Percentiles rank a stretch among this genome's conserved stretches.
phyloP scores from a whole-genome alignment of 1,140 invertebrate species.

The Drosophila lowei region DNA sequence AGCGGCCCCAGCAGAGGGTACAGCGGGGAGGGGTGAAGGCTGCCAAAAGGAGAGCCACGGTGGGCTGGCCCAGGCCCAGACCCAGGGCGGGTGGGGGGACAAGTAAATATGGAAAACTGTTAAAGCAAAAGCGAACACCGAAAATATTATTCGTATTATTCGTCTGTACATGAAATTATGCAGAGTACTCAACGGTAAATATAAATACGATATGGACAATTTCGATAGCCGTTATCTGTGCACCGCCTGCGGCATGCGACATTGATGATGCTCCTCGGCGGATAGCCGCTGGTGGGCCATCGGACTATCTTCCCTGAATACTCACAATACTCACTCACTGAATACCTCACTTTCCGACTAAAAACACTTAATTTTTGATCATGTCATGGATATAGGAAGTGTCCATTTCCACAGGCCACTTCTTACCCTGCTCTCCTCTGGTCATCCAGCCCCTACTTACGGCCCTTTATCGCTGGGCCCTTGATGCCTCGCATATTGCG shows the following conservation, averaged over 20 bases:
- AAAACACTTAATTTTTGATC: too few relatives aligned
- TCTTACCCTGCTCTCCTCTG: too few relatives aligned
- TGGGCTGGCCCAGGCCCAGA: neutral
- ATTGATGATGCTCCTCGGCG: too few relatives aligned
- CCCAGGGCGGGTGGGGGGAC: neutral
- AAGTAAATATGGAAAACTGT: slow-evolving; percentile 21
- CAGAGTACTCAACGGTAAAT: slow-evolving; percentile 27
- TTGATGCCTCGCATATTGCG: slow-evolving; percentile 28
- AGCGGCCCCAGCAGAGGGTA: slow-evolving; percentile 7
- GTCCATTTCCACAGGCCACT: too few relatives aligned
- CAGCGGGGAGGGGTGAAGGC: neutral
- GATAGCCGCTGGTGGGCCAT: too few relatives aligned
- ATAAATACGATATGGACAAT: slow-evolving; percentile 36
- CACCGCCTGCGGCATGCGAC: too few relatives aligned
- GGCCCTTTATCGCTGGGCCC: too few relatives aligned
- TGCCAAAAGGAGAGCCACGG: slow-evolving; percentile 2
- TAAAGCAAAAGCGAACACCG: neutral
- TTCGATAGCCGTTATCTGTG: slow-evolving; percentile 43
- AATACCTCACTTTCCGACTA: too few relatives aligned
- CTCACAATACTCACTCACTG: too few relatives aligned
- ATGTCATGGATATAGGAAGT: too few relatives aligned
- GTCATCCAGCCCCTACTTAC: too few relatives aligned
- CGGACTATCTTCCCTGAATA: too few relatives aligned
- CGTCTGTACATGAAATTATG: slow-evolving; percentile 23
- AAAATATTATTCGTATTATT: slow-evolving; percentile 2